phyloP scores from a whole-genome alignment of 2,797 vertebrate genomes.

The Synanceia verrucosa region DNA sequence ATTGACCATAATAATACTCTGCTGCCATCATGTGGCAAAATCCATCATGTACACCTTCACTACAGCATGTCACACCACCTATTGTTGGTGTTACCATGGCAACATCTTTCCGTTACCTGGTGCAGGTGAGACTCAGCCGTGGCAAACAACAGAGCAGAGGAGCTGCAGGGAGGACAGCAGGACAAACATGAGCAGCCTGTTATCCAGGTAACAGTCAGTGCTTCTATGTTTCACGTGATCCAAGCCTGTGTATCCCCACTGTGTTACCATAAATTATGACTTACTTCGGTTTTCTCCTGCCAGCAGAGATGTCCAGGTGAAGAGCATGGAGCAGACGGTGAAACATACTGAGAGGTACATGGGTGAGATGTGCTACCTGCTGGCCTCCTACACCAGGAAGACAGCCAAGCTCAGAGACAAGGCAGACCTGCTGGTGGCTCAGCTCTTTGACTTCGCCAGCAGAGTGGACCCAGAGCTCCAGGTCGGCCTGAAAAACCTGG shows the following conservation, averaged over 20 bases:
- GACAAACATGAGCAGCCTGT: conserved; percentile 47
- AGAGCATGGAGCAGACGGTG: conserved; percentile 75
- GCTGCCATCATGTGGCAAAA: conserved; percentile 44
- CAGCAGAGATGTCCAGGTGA: conserved; percentile 75
- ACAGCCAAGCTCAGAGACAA: conserved; percentile 79
- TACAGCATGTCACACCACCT: neutral
- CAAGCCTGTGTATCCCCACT: neutral
- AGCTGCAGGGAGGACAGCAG: neutral
- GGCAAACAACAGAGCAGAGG: conserved; percentile 30
- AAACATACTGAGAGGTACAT: conserved; percentile 75
- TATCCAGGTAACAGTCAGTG: conserved; percentile 47
- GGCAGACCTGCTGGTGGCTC: conserved; percentile 78
- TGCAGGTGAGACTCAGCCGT: conserved; percentile 18
- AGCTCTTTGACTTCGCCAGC: conserved; percentile 73
- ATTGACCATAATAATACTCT: neutral
- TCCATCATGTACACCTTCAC: neutral
- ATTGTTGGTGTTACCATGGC: conserved; percentile 45
- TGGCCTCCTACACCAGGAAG: conserved; percentile 79
- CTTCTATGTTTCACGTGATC: neutral
- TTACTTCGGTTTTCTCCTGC: neutral
- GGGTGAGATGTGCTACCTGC: conserved; percentile 78
- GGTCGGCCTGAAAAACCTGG: conserved; percentile 75
- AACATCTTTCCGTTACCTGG: conserved; percentile 49
- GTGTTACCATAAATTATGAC: neutral
- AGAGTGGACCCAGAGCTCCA: conserved; percentile 72